Conservation (phyloP, 2,113 vertebrate species). For the Fulica atra region DNA sequence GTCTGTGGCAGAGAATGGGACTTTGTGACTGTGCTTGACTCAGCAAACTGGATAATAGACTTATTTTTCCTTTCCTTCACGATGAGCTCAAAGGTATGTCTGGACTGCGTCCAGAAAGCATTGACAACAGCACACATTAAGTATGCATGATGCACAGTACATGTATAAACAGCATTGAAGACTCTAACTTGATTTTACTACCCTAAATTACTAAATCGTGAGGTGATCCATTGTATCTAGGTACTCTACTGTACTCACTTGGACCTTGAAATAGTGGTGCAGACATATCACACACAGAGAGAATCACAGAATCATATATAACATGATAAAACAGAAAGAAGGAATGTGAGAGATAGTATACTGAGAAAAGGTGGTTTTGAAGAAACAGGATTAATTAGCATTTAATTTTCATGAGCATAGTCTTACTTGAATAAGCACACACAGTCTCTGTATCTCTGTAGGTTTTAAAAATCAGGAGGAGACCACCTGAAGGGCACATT, state of each 20-base stretch:
- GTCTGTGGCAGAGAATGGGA: background rate
- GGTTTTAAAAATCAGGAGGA: background rate
- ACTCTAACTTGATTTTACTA: background rate
- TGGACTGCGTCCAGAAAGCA: background rate
- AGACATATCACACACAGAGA: no score
- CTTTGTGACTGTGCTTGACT: background rate
- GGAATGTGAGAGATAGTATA: background rate
- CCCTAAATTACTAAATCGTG: background rate
- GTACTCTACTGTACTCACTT: background rate
- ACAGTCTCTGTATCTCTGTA: background rate
- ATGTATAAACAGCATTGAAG: background rate
- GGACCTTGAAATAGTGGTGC: accelerated
- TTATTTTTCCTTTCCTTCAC: background rate
- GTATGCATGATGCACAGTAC: background rate
- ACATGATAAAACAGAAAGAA: background rate
- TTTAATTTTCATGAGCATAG: background rate
- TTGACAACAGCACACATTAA: background rate
- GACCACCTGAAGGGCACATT: background rate
- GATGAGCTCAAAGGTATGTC: background rate
- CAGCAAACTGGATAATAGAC: background rate
- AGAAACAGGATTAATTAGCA: background rate
- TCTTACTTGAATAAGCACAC: background rate
- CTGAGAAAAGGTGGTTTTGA: background rate
- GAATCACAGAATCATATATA: no score
- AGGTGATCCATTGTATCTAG: background rate